phyloP scores from a whole-genome alignment of 2,113 vertebrate species.

The Dicrurus megarhynchus region DNA sequence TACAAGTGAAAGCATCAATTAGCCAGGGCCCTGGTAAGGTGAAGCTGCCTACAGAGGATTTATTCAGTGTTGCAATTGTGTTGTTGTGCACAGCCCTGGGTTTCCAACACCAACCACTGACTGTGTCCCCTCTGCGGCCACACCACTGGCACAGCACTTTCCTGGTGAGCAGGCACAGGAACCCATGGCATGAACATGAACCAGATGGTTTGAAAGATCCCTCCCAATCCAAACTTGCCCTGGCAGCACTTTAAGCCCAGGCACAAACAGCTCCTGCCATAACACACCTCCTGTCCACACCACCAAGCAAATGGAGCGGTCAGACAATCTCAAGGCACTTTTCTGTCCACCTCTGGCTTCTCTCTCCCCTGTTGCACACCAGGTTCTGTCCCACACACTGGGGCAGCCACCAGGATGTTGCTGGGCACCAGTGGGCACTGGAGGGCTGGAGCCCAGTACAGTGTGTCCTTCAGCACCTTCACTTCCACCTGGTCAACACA shows the following conservation, averaged over 20 bases:
- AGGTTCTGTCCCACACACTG: neutral
- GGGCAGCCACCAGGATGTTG: accelerated
- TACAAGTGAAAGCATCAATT: neutral
- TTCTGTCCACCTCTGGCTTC: neutral
- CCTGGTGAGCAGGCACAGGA: neutral
- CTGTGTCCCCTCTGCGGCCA: accelerated
- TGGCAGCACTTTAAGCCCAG: neutral
- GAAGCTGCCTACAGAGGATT: neutral
- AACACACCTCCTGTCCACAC: accelerated
- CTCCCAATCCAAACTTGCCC: neutral
- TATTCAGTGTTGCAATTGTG: neutral
- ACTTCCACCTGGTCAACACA: accelerated
- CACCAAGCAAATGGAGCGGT: accelerated
- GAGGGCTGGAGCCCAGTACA: neutral
- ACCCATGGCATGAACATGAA: accelerated
- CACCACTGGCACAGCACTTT: neutral
- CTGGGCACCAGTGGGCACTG: neutral
- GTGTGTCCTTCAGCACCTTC: accelerated
- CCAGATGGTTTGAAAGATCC: neutral
- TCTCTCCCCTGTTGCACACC: accelerated
- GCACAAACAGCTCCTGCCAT: neutral
- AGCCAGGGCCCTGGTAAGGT: neutral
- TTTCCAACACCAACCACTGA: accelerated
- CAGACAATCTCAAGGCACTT: accelerated
- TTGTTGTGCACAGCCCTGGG: neutral